These are phyloP conservation scores for Trematomus loennbergii DNA, from an alignment of 2,113 vertebrate species.

Conservation along the genomic window DNA sequence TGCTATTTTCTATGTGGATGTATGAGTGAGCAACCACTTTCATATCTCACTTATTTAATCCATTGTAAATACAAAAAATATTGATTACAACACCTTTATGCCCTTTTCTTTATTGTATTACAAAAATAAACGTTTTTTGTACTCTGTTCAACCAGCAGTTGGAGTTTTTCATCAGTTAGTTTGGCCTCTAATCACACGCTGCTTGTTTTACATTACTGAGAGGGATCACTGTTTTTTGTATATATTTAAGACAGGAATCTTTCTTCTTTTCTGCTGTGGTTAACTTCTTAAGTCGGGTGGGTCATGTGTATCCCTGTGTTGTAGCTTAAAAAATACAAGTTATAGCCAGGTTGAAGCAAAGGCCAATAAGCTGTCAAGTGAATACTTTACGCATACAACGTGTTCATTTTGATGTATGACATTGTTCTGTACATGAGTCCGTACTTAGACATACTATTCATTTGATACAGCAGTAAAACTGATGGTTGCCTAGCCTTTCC, in stretches of 20 bases:
- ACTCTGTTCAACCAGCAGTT: neutral
- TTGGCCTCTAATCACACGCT: slow-evolving; percentile 18
- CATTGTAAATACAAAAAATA: neutral
- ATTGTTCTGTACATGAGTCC: neutral
- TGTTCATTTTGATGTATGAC: slow-evolving; percentile 4
- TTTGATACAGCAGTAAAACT: slow-evolving; percentile 6
- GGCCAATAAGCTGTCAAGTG: slow-evolving; percentile 13
- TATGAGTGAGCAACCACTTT: neutral
- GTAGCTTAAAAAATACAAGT: neutral
- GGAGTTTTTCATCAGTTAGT: neutral
- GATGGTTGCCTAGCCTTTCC: slow-evolving; percentile 2
- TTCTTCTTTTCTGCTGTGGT: neutral
- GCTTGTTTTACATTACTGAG: neutral
- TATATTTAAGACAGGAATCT: slow-evolving; percentile 13
- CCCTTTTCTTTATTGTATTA: neutral
- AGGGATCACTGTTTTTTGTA: slow-evolving; percentile 5
- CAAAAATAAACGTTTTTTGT: neutral
- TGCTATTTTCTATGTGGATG: neutral
- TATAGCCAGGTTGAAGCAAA: neutral
- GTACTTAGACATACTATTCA: neutral
- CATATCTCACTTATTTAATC: neutral
- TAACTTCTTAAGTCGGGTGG: neutral
- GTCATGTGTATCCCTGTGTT: neutral
- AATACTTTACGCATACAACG: neutral
- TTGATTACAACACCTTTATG: neutral